phyloP scores from a whole-genome alignment of 2,113 vertebrate genomes.

The Bettongia penicillata region DNA sequence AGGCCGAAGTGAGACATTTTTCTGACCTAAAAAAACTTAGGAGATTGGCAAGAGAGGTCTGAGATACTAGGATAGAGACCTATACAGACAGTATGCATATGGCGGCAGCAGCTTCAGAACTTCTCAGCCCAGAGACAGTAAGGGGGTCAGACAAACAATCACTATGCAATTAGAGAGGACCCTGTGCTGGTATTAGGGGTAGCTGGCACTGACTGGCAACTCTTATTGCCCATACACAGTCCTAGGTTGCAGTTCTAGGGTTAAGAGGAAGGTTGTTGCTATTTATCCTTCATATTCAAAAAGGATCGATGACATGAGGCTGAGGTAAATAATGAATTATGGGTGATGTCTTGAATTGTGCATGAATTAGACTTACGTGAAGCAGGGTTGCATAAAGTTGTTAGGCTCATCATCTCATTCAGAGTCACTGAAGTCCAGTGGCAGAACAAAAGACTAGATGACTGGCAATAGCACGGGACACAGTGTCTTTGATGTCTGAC shows the following conservation, averaged over 20 bases:
- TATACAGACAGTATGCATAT: neutral
- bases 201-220: neutral
- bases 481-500: neutral
- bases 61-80: neutral
- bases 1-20: neutral
- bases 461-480: neutral
- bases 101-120: neutral
- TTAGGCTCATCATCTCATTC: neutral
- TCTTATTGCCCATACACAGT: neutral
- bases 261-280: neutral
- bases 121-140: neutral
- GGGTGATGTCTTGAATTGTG: neutral
- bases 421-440: neutral
- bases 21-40: neutral
- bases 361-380: neutral
- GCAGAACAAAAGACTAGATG: neutral
- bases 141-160: neutral
- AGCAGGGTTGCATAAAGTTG: neutral
- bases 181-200: neutral
- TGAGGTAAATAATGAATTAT: neutral
- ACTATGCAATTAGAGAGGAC: neutral
- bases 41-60: neutral
- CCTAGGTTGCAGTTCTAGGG: neutral
- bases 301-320: neutral
- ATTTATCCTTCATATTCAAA: neutral